Conservation (phyloP, 2,113 vertebrate genomes). For the Tragelaphus imberbis region DNA sequence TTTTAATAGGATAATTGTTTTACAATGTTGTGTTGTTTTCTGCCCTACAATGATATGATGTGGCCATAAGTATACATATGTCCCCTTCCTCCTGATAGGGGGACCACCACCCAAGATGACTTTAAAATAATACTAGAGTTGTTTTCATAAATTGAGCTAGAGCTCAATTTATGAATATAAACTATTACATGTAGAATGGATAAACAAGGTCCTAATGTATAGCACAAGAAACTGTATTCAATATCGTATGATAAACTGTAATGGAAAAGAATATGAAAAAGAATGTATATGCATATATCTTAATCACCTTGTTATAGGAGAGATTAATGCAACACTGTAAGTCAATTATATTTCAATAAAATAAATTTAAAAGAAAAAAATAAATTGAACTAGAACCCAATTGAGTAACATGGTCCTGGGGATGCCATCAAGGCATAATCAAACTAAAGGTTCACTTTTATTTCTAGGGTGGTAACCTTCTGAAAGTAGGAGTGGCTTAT, state of each 20-base stretch:
- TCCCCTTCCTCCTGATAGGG: not conserved
- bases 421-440: not conserved
- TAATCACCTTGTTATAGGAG: not conserved
- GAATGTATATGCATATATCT: not conserved
- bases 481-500: slow-evolving; percentile 34
- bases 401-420: not conserved
- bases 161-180: not conserved
- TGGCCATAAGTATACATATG: not conserved
- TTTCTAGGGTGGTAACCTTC: slow-evolving; percentile 43
- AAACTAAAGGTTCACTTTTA: not conserved
- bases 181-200: not conserved
- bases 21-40: not conserved
- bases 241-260: not conserved
- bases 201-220: not conserved
- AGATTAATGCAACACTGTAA: not conserved
- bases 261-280: not conserved
- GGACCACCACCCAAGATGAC: not conserved
- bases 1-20: not conserved
- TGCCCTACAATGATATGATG: not conserved
- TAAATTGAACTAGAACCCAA: not conserved
- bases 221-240: not conserved
- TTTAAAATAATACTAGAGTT: not conserved
- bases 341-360: not conserved
- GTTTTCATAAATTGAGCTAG: not conserved
- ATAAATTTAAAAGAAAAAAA: not conserved